Evolutionary conservation across 2,888 invertebrate species (phyloP).

Genomic region (Rotaria socialis): DNA sequence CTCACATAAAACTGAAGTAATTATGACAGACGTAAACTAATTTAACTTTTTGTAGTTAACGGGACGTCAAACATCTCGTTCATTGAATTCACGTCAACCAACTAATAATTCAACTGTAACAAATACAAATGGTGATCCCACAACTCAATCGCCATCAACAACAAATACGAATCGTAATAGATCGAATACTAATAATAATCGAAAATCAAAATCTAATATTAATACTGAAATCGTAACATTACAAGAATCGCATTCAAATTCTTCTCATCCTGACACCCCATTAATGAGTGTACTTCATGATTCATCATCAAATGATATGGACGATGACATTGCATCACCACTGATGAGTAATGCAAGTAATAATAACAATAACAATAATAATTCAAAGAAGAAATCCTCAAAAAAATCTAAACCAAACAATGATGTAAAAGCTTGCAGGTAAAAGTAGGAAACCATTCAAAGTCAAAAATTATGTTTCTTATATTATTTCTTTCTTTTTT

Average conservation of each 20-base stretch:
- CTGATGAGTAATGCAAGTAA: background rate
- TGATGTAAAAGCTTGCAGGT: background rate
- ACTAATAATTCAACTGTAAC: background rate
- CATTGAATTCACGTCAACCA: background rate
- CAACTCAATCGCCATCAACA: background rate
- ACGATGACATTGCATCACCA: constrained; percentile 5
- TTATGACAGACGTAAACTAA: too few relatives aligned
- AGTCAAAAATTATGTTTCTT: too few relatives aligned
- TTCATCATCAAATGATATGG: background rate
- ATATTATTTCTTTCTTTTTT: background rate
- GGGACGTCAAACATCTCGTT: background rate
- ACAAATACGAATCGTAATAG: background rate
- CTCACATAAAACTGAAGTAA: too few relatives aligned
- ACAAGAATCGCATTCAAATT: constrained; percentile 21
- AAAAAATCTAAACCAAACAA: background rate
- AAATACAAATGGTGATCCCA: background rate
- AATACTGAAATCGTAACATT: background rate
- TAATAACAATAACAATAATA: background rate
- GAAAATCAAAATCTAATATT: background rate
- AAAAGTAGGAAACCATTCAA: background rate
- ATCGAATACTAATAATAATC: background rate
- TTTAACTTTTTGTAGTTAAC: background rate
- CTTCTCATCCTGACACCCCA: background rate
- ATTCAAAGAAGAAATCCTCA: background rate
- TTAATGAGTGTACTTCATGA: background rate